Base-by-base conservation (phyloP, 2,797 vertebrate species). In the Hoplostethus mediterraneus region DNA sequence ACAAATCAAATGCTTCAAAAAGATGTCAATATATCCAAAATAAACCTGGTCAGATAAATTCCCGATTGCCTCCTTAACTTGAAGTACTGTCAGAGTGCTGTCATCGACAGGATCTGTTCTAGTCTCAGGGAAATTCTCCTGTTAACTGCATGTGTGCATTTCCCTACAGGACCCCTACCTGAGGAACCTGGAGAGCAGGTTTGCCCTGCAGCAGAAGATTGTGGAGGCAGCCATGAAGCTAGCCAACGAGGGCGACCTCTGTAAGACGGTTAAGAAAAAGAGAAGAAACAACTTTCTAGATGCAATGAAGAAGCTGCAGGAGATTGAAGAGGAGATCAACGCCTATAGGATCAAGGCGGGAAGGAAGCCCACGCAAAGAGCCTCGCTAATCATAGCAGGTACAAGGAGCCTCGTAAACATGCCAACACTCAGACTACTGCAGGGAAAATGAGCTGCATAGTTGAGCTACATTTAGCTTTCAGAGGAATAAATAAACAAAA, bases 261-360 rank as follows among this genome's bases (percentile, higher is more conserved):
- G 94, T 81, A 98, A 98, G 92, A 99, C 97, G 0, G 95, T 98
- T 79, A 99, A 95, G 91, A 98, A 96, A 71, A 99, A 98, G 77
- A 95, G 98, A 80, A 97, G 94, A 61, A 96, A 95, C 8, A 97
- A 98, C 64, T 96, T 91, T 70, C 64, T 91, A 2, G 97, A 98
- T 9, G 94, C 97, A 1, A 90, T 95, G 71, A 96, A 93, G 90
- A 97, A 91, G 65, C 95, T 99, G 36, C 95, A 98, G 84, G 95
- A 95, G 71, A 96, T 97, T 2, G 97, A 99, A 87, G 95, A 94
- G 12, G 93, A 97, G 56, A 98, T 98, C 67, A 98, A 99, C 1
- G 92, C 94, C 25, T 98, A 97, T 13, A 93, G 95, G 75, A 94
- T 97, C 67, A 94, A 94, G 71, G 95, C 91, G 40, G 98, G 97